Percentiles rank a stretch among this genome's conserved stretches.
Evolutionary conservation across 2,888 invertebrate species (phyloP).

Genomic region (Brachyptera putata): DNA sequence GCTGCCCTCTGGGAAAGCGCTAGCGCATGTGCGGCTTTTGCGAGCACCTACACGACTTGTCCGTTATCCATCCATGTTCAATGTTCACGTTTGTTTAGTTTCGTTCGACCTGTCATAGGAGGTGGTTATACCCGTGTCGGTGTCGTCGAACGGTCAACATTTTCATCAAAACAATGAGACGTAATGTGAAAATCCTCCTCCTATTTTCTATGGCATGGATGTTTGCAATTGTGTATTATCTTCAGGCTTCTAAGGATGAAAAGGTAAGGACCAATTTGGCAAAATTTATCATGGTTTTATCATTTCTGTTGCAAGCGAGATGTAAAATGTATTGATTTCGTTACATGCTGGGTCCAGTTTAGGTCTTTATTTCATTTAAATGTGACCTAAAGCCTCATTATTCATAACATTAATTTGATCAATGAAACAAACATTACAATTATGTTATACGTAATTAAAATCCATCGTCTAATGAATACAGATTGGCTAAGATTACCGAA

Average conservation of each 20-base stretch:
- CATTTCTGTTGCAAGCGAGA: not conserved
- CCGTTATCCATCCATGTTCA: too few relatives aligned
- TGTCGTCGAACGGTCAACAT: constrained; percentile 9
- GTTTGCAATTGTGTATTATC: constrained; percentile 60
- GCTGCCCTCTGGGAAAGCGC: too few relatives aligned
- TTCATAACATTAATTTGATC: not conserved
- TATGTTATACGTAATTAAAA: not conserved
- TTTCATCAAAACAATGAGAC: constrained; percentile 49
- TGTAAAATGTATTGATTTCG: constrained; percentile 9
- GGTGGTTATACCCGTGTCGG: constrained; percentile 8
- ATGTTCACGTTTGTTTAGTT: constrained; percentile 29
- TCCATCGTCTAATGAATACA: too few relatives aligned
- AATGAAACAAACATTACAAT: not conserved
- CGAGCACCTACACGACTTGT: too few relatives aligned
- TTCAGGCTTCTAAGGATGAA: constrained; percentile 53
- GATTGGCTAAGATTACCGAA: too few relatives aligned
- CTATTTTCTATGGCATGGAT: constrained; percentile 59
- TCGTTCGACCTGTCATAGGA: constrained; percentile 23
- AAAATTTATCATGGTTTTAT: not conserved
- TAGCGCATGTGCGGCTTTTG: too few relatives aligned
- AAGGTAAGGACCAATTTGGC: too few relatives aligned
- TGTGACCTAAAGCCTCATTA: not conserved
- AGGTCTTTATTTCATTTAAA: not conserved
- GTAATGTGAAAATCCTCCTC: constrained; percentile 58
- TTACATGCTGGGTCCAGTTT: constrained; percentile 1